Base-by-base conservation (phyloP, 2,888 invertebrate genomes). In the Poecilobothrus nobilitatus region DNA sequence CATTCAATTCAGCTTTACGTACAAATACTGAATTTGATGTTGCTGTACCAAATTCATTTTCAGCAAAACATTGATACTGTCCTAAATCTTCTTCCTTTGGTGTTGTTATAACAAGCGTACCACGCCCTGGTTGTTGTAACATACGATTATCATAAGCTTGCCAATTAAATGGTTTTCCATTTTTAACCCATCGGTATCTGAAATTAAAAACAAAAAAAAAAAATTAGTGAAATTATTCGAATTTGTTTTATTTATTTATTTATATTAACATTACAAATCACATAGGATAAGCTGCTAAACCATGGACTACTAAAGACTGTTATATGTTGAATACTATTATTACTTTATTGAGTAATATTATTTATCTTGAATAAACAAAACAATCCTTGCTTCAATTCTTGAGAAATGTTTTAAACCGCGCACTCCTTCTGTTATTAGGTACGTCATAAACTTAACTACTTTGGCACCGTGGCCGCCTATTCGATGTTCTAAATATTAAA, bases 21-120 rank as follows among this genome's bases (percentile, higher is more conserved):
- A 98, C 92, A 78, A 94, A 94, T n/a, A 97, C 95, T 0, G 94
- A 94, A 82, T 95, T 95, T 9, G 96, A 95, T 2, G 95, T 94
- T 63, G 97, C 95, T 1, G 87, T 90, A 68, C 97, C 98, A 86
- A 94, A 94, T 77, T 92, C 92, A 82, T 98, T 98, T 77, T 88
- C 87, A 2, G 97, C 97, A 82, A 95, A 93, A 82, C 97, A 97
- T 80, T 97, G 95, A 82, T 96, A 97, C 78, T 95, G 94, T 33
- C 95, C 97, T 72, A 95, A 86, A 82, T 97, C 97, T 78, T 94
- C 95, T 75, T 94, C 91, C 67, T 91, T 86, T 0, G 97, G 97
- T 73, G 88, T 86, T 69, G 93, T 90, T 74, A 97, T 91, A 41
- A 96, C 93, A 66, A 98, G 85, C 1, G 97, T 95, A 71, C 98